Conservation (phyloP, 2,797 vertebrate genomes). For the Chiloscyllium punctatum region DNA sequence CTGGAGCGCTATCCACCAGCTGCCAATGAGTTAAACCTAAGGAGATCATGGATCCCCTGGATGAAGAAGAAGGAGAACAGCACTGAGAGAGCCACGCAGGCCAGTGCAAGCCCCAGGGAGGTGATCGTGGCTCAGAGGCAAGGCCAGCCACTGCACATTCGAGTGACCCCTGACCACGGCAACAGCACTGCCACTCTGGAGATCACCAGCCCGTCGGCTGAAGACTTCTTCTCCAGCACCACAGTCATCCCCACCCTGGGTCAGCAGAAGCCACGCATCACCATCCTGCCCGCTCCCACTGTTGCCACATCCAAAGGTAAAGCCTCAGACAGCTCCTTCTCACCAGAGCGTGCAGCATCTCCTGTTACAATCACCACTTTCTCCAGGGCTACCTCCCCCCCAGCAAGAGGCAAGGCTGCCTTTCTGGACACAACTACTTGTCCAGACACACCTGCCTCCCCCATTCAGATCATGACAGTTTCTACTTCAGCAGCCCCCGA, state of each 20-base stretch:
- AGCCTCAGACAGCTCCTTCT: conserved; percentile 51
- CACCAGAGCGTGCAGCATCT: conserved; percentile 68
- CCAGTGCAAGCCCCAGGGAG: conserved; percentile 58
- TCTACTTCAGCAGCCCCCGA: conserved; percentile 73
- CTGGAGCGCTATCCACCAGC: conserved; percentile 84
- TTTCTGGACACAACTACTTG: conserved; percentile 58
- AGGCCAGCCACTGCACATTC: conserved; percentile 84
- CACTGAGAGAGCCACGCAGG: conserved; percentile 63
- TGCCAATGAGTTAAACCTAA: conserved; percentile 63
- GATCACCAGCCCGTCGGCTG: conserved; percentile 81
- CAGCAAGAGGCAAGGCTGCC: conserved; percentile 53
- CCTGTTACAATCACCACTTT: conserved; percentile 88
- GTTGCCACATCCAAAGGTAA: conserved; percentile 61
- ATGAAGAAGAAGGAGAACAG: conserved; percentile 77
- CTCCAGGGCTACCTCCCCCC: conserved; percentile 71
- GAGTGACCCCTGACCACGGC: conserved; percentile 80
- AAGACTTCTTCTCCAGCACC: conserved; percentile 91
- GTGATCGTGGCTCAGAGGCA: conserved; percentile 71
- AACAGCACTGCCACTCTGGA: conserved; percentile 88
- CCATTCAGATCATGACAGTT: conserved; percentile 86
- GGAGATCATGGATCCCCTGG: conserved; percentile 85
- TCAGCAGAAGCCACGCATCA: conserved; percentile 84
- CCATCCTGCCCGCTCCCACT: conserved; percentile 79
- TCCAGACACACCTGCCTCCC: conserved; percentile 60
- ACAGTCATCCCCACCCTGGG: conserved; percentile 90